phyloP scores from a whole-genome alignment of 2,797 vertebrate species.

The Schizopygopsis pylzovi region DNA sequence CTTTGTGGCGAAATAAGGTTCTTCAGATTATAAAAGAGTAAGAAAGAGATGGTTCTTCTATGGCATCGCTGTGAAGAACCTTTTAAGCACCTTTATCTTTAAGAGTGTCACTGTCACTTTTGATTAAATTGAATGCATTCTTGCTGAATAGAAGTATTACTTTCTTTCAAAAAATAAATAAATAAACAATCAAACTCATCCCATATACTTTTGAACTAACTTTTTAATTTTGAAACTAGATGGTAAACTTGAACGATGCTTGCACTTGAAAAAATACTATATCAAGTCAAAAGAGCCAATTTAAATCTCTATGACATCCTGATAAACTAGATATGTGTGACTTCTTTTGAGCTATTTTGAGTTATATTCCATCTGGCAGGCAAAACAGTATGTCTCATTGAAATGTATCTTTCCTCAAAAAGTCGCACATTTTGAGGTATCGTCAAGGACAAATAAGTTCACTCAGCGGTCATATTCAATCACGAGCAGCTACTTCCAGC shows the following conservation, averaged over 20 bases:
- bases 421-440: neutral
- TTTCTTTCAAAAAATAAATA: neutral
- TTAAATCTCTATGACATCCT: neutral
- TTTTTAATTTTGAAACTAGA: neutral
- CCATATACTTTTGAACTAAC: neutral
- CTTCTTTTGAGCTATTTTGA: neutral
- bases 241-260: neutral
- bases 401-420: neutral
- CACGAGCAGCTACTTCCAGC: neutral
- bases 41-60: no score
- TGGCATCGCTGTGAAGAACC: no score
- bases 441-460: constrained; percentile 6
- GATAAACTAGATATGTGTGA: neutral
- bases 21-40: no score
- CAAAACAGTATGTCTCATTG: neutral
- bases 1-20: no score
- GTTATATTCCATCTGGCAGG: neutral
- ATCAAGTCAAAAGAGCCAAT: neutral
- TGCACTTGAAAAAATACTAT: neutral
- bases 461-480: neutral
- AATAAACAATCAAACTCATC: neutral
- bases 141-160: neutral
- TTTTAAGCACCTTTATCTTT: no score
- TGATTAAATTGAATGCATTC: neutral
- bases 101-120: neutral